A percentile compares a stretch with the other conserved stretches of the same genome.
These are phyloP conservation scores for Prionchulus punctatus DNA, from an alignment of 2,888 invertebrate genomes.

Conservation along the genomic window DNA sequence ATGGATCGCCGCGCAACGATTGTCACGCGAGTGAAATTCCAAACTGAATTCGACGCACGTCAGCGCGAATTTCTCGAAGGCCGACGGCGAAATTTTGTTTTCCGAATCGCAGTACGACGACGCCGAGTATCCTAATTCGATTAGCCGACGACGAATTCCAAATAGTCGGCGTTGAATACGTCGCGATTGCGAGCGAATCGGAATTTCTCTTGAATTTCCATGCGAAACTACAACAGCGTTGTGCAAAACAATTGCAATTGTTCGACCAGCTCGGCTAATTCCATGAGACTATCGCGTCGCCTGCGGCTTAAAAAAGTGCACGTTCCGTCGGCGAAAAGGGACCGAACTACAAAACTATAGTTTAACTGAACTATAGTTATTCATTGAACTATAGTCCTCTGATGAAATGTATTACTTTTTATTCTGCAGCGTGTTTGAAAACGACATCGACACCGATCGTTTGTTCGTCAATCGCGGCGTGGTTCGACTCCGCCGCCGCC, in stretches of 20 bases:
- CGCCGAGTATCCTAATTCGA: not conserved
- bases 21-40: constrained; percentile 3
- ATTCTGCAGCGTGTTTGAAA: no score
- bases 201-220: constrained; percentile 37
- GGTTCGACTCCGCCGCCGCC: not conserved
- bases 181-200: constrained; percentile 38
- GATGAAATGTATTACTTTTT: no score
- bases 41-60: not conserved
- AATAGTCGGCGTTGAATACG: constrained; percentile 38
- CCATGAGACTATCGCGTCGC: constrained; percentile 35
- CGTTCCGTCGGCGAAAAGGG: no score
- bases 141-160: not conserved
- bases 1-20: not conserved
- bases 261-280: constrained; percentile 38
- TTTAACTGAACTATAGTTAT: no score
- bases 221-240: constrained; percentile 35
- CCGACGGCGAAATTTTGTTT: no score
- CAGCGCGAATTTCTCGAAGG: not conserved
- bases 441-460: constrained; percentile 4
- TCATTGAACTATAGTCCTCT: no score
- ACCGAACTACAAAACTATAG: no score
- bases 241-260: constrained; percentile 34
- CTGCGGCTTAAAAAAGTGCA: constrained; percentile 3
- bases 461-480: constrained; percentile 1
- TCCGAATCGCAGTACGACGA: not conserved